Evolutionary conservation across 2,888 invertebrate genomes (phyloP), one percentile per base, ranked within the genome.

Genomic region (Diaphora mendica): DNA sequence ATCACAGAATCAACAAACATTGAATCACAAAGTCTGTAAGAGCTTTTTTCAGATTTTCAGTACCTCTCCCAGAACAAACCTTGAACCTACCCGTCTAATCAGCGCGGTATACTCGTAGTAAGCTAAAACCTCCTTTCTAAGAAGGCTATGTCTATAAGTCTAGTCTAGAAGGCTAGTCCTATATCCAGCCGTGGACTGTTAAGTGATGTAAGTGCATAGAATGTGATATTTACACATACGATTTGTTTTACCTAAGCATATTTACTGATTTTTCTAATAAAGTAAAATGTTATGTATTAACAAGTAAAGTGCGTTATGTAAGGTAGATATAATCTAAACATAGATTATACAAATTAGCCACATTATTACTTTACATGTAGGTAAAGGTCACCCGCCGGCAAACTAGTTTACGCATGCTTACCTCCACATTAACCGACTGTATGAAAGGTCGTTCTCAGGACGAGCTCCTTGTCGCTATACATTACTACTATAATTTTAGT

Each of bases 281-380:
- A 9, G 5, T 55, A n/a, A 11, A 51, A 51, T 55, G 51, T 55
- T 55, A 9, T 55, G 8, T 8, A 23, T 51, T 17, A 55, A 55
- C 23, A 20, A n/a, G 51, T 55, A 55, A n/a, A 55, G 51, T 23
- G 68, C 39, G 26, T 48, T 39, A 59, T 39, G 35, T 59, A n/a
- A 55, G 55, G 15, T 26, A 17, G n/a, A 13, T 39, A 55, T 26
- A 39, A 39, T 62, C 17, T 30, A 62, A 13, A 62, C 30, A 17
- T 62, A 62, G 9, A 55, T 55, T 55, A 55, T n/a, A 55, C 51
- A 55, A 55, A 55, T 62, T 35, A n/a, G 26, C 20, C 39, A 55
- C 39, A 59, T 39, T 59, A 69, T 55, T 33, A 26, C n/a, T 26
- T 55, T 69, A 39, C 68, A 69, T 55, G 35, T 55, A 59, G 68